Evolutionary conservation across 2,888 invertebrate genomes (phyloP).

Genomic region (Zygothrica quintamaculata): DNA sequence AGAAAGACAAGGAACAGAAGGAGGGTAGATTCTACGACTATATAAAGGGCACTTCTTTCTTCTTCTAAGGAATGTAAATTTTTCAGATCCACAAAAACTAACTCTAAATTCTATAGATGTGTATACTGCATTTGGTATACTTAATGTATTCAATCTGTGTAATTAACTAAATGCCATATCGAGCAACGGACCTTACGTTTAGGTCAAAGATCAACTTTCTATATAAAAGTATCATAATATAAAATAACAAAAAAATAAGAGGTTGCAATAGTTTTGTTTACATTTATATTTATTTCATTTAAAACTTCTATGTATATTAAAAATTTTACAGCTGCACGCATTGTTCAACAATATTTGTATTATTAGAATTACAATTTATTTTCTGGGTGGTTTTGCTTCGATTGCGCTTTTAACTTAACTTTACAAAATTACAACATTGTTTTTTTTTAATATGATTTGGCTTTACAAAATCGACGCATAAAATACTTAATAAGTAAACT

Average conservation of each 20-base stretch:
- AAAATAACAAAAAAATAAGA: not conserved
- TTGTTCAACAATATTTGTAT: constrained; percentile 77
- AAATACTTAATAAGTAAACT: constrained; percentile 67
- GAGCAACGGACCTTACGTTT: no score
- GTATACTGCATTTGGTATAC: no score
- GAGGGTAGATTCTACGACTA: no score
- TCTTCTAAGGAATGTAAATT: no score
- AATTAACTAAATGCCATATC: no score
- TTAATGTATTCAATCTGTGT: no score
- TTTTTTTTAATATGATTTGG: constrained; percentile 33
- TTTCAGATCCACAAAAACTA: no score
- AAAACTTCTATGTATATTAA: constrained; percentile 74
- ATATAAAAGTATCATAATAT: no score
- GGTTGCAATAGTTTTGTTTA: constrained; percentile 49
- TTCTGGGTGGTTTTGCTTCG: constrained; percentile 47
- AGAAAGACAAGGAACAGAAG: no score
- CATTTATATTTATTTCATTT: constrained; percentile 76
- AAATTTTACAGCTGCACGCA: constrained; percentile 80
- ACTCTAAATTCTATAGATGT: no score
- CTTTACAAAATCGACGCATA: constrained; percentile 72
- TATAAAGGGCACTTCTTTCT: no score
- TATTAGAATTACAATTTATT: constrained; percentile 35
- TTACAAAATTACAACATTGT: constrained; percentile 63
- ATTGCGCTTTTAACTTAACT: constrained; percentile 32
- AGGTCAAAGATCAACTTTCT: no score